Evolutionary conservation across 2,113 vertebrate genomes (phyloP), one percentile per base, ranked within the genome.

Genomic region (Pagrus major): DNA sequence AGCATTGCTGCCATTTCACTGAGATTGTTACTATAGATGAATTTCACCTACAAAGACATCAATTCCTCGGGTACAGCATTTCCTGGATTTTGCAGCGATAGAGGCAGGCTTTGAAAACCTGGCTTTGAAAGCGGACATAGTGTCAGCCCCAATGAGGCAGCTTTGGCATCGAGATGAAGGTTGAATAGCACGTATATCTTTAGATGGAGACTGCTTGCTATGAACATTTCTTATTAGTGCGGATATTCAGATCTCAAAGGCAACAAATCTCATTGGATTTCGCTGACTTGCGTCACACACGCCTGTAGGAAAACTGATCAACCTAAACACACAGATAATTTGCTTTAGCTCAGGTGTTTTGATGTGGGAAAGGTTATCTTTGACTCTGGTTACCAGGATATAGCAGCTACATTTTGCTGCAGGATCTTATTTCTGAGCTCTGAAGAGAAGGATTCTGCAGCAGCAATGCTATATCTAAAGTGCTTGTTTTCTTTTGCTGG

Each of bases 1-100:
- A 89, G 79, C 82, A 58, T 31, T n/a, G 82, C 87, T 93, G 89
- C 87, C 86, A 91, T 89, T 93, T 90, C 71, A 47, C 61, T 16
- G 27, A 89, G 86, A 85, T 81, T 81, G 85, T 90, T 88, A 56
- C 83, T 70, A 65, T 15, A 72, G 85, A 91, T 89, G 85, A 87
- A 84, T 89, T 86, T 84, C 85, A 82, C 81, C 83, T 74, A 89
- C 86, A 91, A 90, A 90, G 86, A 76, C 88, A 84, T 82, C 85
- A 82, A 76, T 86, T 88, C 77, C 76, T 90, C 10, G 2, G 84
- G 58, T 75, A 76, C 79, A 79, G 80, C 76, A 72, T 88, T 88
- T 86, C 70, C 84, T 84, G 74, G 73, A 88, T 86, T 73, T 74
- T 27, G 15, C 60, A 8, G 77, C 14, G 74, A 86, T 71, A 87